phyloP scores from a whole-genome alignment of 2,113 vertebrate species.

The Rhadina sibilatrix region DNA sequence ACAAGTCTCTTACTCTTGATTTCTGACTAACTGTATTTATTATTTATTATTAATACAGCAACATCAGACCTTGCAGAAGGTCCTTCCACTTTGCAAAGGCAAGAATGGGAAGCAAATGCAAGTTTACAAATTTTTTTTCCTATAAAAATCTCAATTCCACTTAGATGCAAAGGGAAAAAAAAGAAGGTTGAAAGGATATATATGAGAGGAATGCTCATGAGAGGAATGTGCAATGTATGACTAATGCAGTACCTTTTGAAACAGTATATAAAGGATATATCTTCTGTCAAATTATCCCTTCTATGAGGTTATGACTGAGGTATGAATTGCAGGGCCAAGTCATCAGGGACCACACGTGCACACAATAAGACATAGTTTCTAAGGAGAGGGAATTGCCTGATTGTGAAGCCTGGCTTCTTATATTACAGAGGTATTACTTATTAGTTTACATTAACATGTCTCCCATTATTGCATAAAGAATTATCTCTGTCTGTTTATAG shows the following conservation, averaged over 20 bases:
- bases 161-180: not conserved
- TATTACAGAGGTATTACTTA: not conserved
- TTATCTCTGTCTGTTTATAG: not conserved
- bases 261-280: not conserved
- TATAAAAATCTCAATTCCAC: not conserved
- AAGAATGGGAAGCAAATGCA: not conserved
- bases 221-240: not conserved
- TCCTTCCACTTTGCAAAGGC: not conserved
- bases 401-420: not conserved
- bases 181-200: not conserved
- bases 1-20: not conserved
- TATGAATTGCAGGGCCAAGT: not conserved
- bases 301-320: not conserved
- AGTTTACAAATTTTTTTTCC: not conserved
- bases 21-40: not conserved
- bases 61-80: not conserved
- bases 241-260: not conserved
- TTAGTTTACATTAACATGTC: not conserved
- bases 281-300: slow-evolving; percentile 10
- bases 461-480: not conserved
- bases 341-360: not conserved
- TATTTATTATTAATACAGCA: not conserved
- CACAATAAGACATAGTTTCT: not conserved
- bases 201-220: not conserved
- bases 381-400: not conserved